Conservation (phyloP, 2,797 vertebrate genomes). For the Sorex maritimensis region DNA sequence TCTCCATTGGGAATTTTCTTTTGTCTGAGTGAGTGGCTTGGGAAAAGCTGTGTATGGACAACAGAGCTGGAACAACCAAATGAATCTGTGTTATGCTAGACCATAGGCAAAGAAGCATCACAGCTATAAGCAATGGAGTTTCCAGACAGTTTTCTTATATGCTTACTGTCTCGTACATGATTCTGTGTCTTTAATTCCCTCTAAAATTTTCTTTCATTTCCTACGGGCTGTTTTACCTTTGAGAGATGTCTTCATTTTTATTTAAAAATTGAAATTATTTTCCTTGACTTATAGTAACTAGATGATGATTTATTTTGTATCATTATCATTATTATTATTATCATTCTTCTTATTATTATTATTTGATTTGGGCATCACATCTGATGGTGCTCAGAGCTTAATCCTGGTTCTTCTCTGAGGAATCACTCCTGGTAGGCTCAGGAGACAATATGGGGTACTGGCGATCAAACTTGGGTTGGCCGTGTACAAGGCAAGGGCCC, state of each 20-base stretch:
- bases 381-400: too few relatives aligned
- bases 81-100: background rate
- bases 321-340: too few relatives aligned
- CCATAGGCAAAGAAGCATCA: background rate
- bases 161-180: background rate
- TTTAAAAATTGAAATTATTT: slow-evolving; percentile 40
- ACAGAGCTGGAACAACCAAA: background rate
- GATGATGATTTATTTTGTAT: background rate
- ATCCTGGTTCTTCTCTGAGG: too few relatives aligned
- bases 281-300: slow-evolving; percentile 66
- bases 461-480: too few relatives aligned
- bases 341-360: too few relatives aligned
- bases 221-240: slow-evolving; percentile 55
- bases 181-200: background rate
- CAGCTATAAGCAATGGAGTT: background rate
- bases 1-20: background rate
- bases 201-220: slow-evolving; percentile 7
- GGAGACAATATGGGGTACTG: too few relatives aligned
- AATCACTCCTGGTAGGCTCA: too few relatives aligned
- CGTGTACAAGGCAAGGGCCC: too few relatives aligned
- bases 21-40: background rate
- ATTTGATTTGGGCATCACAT: too few relatives aligned
- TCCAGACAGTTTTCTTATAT: background rate
- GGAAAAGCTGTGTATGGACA: background rate
- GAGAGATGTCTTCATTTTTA: slow-evolving; percentile 64